Evolutionary conservation across 2,113 vertebrate genomes (phyloP).

Genomic region (Sarotherodon lohbergeri): DNA sequence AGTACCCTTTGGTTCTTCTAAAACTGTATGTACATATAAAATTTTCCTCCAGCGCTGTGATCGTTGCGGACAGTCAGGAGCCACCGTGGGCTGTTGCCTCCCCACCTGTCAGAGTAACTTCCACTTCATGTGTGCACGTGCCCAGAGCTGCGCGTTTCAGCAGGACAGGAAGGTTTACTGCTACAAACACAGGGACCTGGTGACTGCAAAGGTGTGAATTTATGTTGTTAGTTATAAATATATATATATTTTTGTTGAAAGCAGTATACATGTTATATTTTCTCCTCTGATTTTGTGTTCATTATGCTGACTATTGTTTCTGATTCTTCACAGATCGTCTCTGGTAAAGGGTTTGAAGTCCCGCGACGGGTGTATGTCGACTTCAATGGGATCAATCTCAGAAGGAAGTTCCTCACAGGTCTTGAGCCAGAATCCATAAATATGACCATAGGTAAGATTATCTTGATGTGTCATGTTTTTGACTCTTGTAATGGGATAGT

Average conservation of each 20-base stretch:
- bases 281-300: not conserved
- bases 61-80: slow-evolving; percentile 80
- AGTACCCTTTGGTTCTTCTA: not conserved
- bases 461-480: not conserved
- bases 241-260: not conserved
- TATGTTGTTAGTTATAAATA: not conserved
- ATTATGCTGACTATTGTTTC: not conserved
- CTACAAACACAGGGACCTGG: slow-evolving; percentile 79
- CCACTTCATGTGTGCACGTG: slow-evolving; percentile 91
- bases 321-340: slow-evolving; percentile 67
- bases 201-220: slow-evolving; percentile 76
- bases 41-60: slow-evolving; percentile 80
- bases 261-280: not conserved
- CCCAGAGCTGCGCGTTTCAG: slow-evolving; percentile 83
- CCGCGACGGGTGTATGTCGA: slow-evolving; percentile 86
- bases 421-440: slow-evolving; percentile 84
- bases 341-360: slow-evolving; percentile 80
- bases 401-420: slow-evolving; percentile 85
- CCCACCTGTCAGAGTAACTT: slow-evolving; percentile 88
- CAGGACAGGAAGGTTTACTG: slow-evolving; percentile 88
- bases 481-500: not conserved
- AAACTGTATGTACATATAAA: not conserved
- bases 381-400: slow-evolving; percentile 88
- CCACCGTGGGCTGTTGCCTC: slow-evolving; percentile 89
- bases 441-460: slow-evolving; percentile 82